Percentiles rank a stretch among this genome's conserved stretches.
Evolutionary conservation across 2,113 vertebrate species (phyloP).

Genomic region (Hippocampus guttulatus): DNA sequence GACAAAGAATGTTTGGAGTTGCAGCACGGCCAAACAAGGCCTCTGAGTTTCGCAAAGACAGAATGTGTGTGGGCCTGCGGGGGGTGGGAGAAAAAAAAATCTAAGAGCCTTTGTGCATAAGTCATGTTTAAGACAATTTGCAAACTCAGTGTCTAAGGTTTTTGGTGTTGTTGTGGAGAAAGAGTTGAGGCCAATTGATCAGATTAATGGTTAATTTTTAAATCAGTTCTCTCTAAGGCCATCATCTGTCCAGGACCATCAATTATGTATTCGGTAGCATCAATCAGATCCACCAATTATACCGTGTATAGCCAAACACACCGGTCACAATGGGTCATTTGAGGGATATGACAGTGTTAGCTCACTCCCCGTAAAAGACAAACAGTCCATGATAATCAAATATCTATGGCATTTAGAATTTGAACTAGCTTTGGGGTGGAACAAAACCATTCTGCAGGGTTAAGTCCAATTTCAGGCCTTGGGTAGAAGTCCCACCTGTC

Average conservation of each 20-base stretch:
- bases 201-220: slow-evolving; percentile 3
- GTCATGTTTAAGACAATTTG: slow-evolving; percentile 19
- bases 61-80: slow-evolving; percentile 29
- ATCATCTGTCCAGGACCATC: slow-evolving; percentile 3
- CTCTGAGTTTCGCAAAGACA: slow-evolving; percentile 18
- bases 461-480: neutral
- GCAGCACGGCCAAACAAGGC: slow-evolving; percentile 46
- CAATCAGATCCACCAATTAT: neutral
- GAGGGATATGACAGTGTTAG: too few relatives aligned
- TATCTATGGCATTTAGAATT: neutral
- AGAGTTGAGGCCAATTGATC: neutral
- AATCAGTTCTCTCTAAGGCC: neutral
- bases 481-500: neutral
- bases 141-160: neutral
- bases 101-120: slow-evolving; percentile 10
- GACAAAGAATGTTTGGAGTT: slow-evolving; percentile 60
- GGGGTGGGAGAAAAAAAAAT: slow-evolving; percentile 24
- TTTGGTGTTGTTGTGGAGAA: neutral
- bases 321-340: too few relatives aligned
- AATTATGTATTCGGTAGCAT: neutral
- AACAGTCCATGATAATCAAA: neutral
- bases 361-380: neutral
- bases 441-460: neutral
- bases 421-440: neutral
- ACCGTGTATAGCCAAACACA: neutral